phyloP scores from a whole-genome alignment of 2,888 invertebrate genomes.

The Resseliella maxima region DNA sequence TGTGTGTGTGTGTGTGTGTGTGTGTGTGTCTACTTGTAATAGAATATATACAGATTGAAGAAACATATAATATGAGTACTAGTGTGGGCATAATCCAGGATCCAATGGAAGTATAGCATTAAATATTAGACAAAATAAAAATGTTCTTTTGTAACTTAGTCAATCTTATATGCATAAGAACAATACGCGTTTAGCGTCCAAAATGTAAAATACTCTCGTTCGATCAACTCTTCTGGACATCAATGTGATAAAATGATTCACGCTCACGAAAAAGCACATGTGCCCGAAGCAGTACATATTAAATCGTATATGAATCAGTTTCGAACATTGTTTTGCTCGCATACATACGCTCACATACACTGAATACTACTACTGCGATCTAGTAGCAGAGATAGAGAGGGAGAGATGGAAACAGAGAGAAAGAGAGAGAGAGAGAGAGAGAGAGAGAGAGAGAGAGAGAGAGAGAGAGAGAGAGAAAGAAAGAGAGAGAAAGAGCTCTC shows the following conservation, averaged over 20 bases:
- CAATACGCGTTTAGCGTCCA: neutral
- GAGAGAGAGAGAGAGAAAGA: too few relatives aligned
- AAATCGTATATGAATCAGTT: neutral
- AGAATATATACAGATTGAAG: too few relatives aligned
- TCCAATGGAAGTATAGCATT: neutral
- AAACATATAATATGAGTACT: too few relatives aligned
- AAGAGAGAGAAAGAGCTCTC: too few relatives aligned
- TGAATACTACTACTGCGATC: neutral
- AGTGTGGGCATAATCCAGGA: neutral
- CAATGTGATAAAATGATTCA: conserved; percentile 45
- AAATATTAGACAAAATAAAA: neutral
- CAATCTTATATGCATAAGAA: neutral
- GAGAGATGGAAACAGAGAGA: too few relatives aligned
- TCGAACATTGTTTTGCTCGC: neutral
- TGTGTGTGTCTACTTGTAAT: too few relatives aligned
- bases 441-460: too few relatives aligned
- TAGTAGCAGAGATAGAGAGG: neutral
- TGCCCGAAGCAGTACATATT: neutral
- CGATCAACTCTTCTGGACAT: conserved; percentile 28
- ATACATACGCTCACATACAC: neutral
- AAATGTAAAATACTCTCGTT: neutral
- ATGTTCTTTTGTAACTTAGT: neutral
- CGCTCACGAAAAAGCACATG: conserved; percentile 35
- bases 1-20: too few relatives aligned
- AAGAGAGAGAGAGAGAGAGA: too few relatives aligned